phyloP scores from a whole-genome alignment of 2,797 vertebrate species.

The Malacoctenus gilli region DNA sequence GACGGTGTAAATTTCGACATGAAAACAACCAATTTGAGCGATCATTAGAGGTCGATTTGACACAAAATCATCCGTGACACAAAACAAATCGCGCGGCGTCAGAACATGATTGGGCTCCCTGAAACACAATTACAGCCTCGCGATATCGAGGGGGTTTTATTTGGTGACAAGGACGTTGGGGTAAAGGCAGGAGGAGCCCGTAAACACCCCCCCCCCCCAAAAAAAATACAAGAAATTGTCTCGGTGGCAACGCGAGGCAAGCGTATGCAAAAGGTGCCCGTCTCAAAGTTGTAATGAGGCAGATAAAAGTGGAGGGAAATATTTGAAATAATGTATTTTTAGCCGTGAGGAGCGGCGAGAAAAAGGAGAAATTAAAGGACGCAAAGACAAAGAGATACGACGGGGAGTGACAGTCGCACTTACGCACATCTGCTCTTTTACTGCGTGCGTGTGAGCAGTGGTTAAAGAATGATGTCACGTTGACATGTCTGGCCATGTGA shows the following conservation, averaged over 20 bases:
- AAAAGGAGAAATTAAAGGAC: slow-evolving; percentile 62
- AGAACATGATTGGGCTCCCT: slow-evolving; percentile 74
- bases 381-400: slow-evolving; percentile 51
- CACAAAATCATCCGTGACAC: slow-evolving; percentile 80
- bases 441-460: slow-evolving; percentile 34
- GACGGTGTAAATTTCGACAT: slow-evolving; percentile 77
- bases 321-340: slow-evolving; percentile 65
- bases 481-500: slow-evolving; percentile 67
- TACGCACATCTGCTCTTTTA: slow-evolving; percentile 65
- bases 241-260: slow-evolving; percentile 53
- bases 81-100: slow-evolving; percentile 79
- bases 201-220: too few relatives aligned
- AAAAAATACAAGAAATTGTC: slow-evolving; percentile 37
- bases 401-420: slow-evolving; percentile 66
- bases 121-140: slow-evolving; percentile 75
- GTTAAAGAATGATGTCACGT: slow-evolving; percentile 69
- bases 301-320: slow-evolving; percentile 55
- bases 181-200: slow-evolving; percentile 39
- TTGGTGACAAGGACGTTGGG: slow-evolving; percentile 59
- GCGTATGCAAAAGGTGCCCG: slow-evolving; percentile 51
- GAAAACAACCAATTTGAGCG: slow-evolving; percentile 81
- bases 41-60: slow-evolving; percentile 81
- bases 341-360: slow-evolving; percentile 39
- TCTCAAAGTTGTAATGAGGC: slow-evolving; percentile 54
- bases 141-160: slow-evolving; percentile 62